phyloP scores from a whole-genome alignment of 2,888 invertebrate species.

The Mythimna albipuncta region DNA sequence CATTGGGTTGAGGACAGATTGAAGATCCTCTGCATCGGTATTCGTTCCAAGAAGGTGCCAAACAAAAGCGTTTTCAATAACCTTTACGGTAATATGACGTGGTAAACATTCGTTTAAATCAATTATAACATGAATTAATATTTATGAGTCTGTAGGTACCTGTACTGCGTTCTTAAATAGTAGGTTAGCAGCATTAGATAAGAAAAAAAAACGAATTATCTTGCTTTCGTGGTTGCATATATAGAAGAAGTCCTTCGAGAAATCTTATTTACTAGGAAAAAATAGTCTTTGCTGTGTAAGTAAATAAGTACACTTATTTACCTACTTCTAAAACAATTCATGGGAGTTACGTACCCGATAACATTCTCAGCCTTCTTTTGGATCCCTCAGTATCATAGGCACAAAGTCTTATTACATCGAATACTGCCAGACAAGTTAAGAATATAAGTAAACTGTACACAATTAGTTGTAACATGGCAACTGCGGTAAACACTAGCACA shows the following conservation, averaged over 20 bases:
- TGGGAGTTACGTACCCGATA: constrained; percentile 67
- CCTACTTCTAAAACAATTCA: constrained; percentile 16
- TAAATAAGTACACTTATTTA: background rate
- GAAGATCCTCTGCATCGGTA: background rate
- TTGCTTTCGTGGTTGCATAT: background rate
- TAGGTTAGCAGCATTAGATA: background rate
- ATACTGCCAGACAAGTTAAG: constrained; percentile 71
- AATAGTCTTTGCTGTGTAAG: constrained; percentile 19
- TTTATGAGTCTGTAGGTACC: background rate
- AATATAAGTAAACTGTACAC: constrained; percentile 72
- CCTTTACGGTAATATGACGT: background rate
- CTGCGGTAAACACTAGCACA: constrained; percentile 36
- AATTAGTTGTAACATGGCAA: constrained; percentile 73
- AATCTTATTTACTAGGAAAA: constrained; percentile 23
- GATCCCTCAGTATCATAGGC: constrained; percentile 62
- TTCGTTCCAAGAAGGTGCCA: background rate
- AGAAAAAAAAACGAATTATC: background rate
- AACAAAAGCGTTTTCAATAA: background rate
- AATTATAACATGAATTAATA: background rate
- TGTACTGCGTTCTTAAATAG: background rate
- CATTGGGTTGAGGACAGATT: background rate
- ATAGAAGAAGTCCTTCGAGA: background rate
- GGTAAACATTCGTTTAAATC: background rate
- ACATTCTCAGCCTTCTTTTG: constrained; percentile 61
- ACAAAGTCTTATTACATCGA: constrained; percentile 73